These are phyloP conservation scores for Microtus montanus DNA, from an alignment of 2,113 vertebrate genomes.

Conservation along the genomic window DNA sequence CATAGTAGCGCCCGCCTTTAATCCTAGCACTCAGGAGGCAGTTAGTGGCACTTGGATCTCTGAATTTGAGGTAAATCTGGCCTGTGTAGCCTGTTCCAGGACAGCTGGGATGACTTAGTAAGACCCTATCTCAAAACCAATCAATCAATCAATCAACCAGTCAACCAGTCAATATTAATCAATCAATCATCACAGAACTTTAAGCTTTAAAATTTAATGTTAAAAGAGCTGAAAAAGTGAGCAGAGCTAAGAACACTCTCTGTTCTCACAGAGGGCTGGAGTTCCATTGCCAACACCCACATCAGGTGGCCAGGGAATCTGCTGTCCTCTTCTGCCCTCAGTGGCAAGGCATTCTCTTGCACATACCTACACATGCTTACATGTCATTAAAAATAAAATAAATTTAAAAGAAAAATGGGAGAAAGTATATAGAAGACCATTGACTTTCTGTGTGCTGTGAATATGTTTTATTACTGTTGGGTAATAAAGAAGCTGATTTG, in stretches of 20 bases:
- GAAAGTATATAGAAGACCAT: neutral
- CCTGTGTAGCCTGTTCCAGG: neutral
- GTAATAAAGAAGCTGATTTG: no score
- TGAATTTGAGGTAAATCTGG: neutral
- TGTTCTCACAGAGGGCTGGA: neutral
- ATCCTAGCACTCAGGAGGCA: neutral
- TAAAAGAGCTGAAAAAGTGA: neutral
- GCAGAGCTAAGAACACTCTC: neutral
- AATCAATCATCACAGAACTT: neutral
- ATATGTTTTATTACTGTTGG: no score
- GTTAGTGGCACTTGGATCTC: neutral
- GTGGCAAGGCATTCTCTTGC: no score
- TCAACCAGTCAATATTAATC: no score
- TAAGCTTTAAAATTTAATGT: neutral
- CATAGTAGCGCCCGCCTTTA: neutral
- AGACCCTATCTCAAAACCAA: neutral
- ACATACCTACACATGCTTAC: no score
- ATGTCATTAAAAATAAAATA: neutral
- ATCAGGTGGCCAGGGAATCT: neutral
- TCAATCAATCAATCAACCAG: neutral
- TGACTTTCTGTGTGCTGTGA: no score
- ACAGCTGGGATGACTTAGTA: neutral
- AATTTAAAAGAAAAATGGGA: neutral
- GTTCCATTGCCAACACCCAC: neutral
- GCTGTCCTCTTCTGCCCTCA: no score